Conservation (phyloP, 1,140 invertebrate genomes). For the Callitettix versicolor region DNA sequence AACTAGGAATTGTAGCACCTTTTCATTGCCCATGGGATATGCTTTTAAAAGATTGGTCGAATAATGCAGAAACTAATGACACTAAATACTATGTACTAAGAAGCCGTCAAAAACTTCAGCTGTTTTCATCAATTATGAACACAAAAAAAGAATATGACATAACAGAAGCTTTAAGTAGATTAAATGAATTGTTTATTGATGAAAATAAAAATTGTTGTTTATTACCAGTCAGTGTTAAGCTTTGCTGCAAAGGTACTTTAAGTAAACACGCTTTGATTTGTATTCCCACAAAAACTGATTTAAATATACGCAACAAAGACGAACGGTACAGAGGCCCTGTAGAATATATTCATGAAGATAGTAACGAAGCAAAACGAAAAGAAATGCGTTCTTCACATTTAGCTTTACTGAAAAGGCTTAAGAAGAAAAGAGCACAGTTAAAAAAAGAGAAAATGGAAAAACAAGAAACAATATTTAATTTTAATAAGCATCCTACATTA, state of each 20-base stretch:
- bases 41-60: conserved; percentile 57
- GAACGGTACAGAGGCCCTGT: conserved; percentile 9
- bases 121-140: not conserved
- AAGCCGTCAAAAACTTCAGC: conserved; percentile 7
- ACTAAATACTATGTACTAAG: conserved; percentile 15
- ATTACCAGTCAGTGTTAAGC: conserved; percentile 23
- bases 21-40: conserved; percentile 63
- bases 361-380: conserved; percentile 41
- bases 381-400: conserved; percentile 44
- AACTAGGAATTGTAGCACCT: conserved; percentile 61
- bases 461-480: too few relatives aligned
- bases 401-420: conserved; percentile 44
- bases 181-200: not conserved
- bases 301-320: not conserved
- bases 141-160: not conserved
- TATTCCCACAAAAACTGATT: conserved; percentile 19
- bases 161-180: not conserved
- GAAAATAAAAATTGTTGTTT: conserved; percentile 18
- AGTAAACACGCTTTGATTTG: conserved; percentile 24
- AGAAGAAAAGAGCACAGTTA: conserved; percentile 39
- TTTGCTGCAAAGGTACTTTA: conserved; percentile 21
- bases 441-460: conserved; percentile 33
- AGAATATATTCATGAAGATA: conserved; percentile 21
- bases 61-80: not conserved
- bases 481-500: conserved; percentile 1